These are phyloP conservation scores for Onthophagus taurus DNA, from an alignment of 1,140 invertebrate genomes.

Conservation along the genomic window DNA sequence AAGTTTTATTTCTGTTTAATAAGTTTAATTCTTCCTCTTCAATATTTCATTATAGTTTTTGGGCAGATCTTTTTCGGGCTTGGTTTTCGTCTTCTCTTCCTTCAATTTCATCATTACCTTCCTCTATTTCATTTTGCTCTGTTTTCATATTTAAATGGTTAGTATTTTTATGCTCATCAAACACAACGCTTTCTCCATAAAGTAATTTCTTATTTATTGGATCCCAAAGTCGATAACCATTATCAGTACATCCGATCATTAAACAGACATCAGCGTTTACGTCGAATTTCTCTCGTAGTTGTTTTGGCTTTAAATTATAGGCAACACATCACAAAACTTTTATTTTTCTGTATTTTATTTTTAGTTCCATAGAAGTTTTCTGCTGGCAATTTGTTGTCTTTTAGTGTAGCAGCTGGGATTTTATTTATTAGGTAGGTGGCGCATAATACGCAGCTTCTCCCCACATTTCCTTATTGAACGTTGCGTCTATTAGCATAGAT, in stretches of 20 bases:
- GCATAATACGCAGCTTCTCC: conserved; percentile 3
- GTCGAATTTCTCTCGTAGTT: conserved; percentile 17
- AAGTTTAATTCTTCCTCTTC: too few species aligned
- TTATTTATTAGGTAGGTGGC: conserved; percentile 4
- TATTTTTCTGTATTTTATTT: conserved; percentile 23
- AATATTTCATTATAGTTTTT: too few species aligned
- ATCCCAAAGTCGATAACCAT: conserved; percentile 27
- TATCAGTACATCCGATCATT: conserved; percentile 23
- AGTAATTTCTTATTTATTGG: conserved; percentile 22
- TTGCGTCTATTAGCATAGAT: conserved; percentile 25
- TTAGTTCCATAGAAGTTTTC: conserved; percentile 22
- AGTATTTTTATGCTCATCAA: conserved; percentile 15
- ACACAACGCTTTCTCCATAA: conserved; percentile 18
- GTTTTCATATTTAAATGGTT: too few species aligned
- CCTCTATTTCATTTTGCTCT: too few species aligned
- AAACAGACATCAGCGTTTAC: conserved; percentile 17
- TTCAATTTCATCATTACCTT: too few species aligned
- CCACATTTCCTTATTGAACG: conserved; percentile 7
- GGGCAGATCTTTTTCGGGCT: too few species aligned
- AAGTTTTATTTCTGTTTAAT: too few species aligned
- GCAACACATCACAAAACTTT: conserved; percentile 26
- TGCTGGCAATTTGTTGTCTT: conserved; percentile 5
- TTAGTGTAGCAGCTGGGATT: background rate
- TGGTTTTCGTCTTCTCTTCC: too few species aligned
- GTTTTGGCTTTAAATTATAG: conserved; percentile 16